These are phyloP conservation scores for Chrysodeixis includens DNA, from an alignment of 2,888 invertebrate species.

Conservation along the genomic window DNA sequence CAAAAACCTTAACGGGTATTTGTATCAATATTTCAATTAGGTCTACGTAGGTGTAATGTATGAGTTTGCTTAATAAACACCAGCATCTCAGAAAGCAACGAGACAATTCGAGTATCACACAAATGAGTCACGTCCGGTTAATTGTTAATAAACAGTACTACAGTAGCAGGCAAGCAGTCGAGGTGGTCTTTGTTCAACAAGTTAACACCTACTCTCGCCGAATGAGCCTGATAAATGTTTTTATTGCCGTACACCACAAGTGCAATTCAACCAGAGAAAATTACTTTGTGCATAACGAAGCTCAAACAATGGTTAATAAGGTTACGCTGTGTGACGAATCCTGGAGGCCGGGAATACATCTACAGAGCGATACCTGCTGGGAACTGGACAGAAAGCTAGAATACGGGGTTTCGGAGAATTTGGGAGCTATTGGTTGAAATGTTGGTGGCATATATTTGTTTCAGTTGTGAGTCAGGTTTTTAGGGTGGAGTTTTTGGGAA, in stretches of 20 bases:
- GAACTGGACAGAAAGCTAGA: slow-evolving; percentile 34
- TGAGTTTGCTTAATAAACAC: slow-evolving; percentile 38
- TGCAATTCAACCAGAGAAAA: slow-evolving; percentile 81
- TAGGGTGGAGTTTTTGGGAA: no score
- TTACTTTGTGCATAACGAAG: slow-evolving; percentile 79
- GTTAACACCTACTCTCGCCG: slow-evolving; percentile 76
- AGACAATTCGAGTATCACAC: slow-evolving; percentile 62
- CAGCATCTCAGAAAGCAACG: slow-evolving; percentile 58
- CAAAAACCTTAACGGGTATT: slow-evolving; percentile 18
- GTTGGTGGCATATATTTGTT: slow-evolving; percentile 4
- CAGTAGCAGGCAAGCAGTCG: slow-evolving; percentile 54
- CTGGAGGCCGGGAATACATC: slow-evolving; percentile 66
- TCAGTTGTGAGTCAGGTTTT: no score
- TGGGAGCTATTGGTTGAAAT: slow-evolving; percentile 2
- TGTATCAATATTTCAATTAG: slow-evolving; percentile 34
- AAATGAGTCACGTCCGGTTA: slow-evolving; percentile 68
- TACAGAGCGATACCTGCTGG: slow-evolving; percentile 57
- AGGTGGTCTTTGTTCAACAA: slow-evolving; percentile 78
- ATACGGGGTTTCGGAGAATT: slow-evolving; percentile 38
- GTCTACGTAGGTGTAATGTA: slow-evolving; percentile 25
- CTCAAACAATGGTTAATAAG: slow-evolving; percentile 79
- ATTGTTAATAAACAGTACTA: slow-evolving; percentile 73
- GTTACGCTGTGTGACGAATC: slow-evolving; percentile 80
- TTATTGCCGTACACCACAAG: slow-evolving; percentile 75
- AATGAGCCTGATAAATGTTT: slow-evolving; percentile 76